Conservation (phyloP, 2,113 vertebrate species). For the Murina feae region DNA sequence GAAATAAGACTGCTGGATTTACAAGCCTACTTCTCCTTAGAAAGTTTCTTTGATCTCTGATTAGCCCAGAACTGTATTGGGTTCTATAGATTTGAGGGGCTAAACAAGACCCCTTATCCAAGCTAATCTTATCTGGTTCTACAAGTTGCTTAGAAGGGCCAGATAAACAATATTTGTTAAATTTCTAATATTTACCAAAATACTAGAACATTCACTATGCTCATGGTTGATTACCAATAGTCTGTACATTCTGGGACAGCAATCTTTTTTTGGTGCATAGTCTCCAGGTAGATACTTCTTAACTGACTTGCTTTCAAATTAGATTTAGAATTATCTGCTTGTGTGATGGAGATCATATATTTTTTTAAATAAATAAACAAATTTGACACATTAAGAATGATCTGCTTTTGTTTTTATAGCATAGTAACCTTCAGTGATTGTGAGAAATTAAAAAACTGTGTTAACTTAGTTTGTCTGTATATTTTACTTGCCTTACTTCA, state of each 20-base stretch:
- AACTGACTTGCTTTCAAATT: background rate
- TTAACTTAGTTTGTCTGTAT: background rate
- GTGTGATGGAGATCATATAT: background rate
- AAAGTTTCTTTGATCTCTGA: background rate
- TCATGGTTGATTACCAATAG: background rate
- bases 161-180: background rate
- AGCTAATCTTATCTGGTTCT: background rate
- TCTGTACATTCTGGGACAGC: background rate
- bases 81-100: background rate
- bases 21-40: background rate
- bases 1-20: background rate
- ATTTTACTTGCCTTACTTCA: background rate
- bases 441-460: background rate
- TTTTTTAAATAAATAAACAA: conserved; percentile 15
- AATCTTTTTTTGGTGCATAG: background rate
- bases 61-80: background rate
- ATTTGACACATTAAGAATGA: background rate
- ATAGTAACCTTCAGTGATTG: background rate
- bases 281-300: background rate
- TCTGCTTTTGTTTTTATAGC: background rate
- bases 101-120: background rate
- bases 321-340: background rate
- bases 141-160: background rate
- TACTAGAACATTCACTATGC: background rate
- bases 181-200: background rate